Evolutionary conservation across 2,888 invertebrate genomes (phyloP).

Genomic region (Yponomeuta evonymella): DNA sequence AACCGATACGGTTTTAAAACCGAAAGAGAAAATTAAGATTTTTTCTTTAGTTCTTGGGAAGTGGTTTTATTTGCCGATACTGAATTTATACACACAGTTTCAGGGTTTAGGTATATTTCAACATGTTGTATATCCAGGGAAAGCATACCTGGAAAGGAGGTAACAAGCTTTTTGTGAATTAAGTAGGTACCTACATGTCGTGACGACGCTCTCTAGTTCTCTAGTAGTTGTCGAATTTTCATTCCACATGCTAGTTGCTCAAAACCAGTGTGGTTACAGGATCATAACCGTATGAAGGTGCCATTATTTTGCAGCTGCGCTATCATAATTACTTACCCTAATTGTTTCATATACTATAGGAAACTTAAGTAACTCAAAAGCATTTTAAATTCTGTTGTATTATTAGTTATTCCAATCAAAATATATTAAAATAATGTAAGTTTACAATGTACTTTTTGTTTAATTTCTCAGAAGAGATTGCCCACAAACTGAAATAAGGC

Average conservation of each 20-base stretch:
- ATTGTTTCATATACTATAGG: not conserved
- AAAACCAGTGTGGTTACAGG: not conserved
- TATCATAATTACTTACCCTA: not conserved
- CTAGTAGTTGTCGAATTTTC: not conserved
- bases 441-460: not conserved
- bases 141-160: no score
- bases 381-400: not conserved
- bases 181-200: no score
- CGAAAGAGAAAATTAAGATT: no score
- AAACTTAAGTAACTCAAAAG: not conserved
- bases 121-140: no score
- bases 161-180: no score
- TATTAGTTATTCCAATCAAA: not conserved
- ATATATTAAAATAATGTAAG: not conserved
- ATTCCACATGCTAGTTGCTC: not conserved
- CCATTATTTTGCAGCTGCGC: not conserved
- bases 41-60: no score
- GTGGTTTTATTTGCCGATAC: no score
- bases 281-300: not conserved
- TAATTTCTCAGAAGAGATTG: not conserved
- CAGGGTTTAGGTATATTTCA: no score
- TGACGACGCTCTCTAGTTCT: no score
- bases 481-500: no score
- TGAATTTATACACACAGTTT: no score
- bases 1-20: no score